Evolutionary conservation across 2,888 invertebrate genomes (phyloP), one percentile per base, ranked within the genome.

Genomic region (Athrips mouffetella): DNA sequence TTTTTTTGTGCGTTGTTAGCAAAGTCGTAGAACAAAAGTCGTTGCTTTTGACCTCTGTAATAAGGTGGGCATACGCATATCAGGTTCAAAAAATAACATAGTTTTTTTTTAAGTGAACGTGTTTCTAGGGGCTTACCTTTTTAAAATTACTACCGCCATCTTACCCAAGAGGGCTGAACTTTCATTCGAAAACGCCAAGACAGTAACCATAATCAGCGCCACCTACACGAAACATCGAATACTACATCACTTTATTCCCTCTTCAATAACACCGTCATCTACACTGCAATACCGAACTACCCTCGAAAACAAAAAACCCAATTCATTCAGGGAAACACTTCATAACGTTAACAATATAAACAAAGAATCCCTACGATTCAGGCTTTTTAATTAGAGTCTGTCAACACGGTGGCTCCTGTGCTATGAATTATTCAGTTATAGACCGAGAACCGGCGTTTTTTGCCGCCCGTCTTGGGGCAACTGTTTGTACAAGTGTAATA

Each of bases 311-410:
- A 31, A 15, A 15, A 31, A 31, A n/a, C 8, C n/a, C 11, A 30
- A 11, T 30, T 2, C 48, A 50, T 40, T 47, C 40, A 29, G 16
- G 39, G 46, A 45, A 44, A 50, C 39, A 50, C 59, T 51, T 58
- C 59, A 63, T 57, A 64, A 64, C 66, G 65, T 65, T 55, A 60
- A 57, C 57, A 70, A 60, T 67, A 67, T 65, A 63, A 67, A 63
- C 53, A 25, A 15, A 23, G 60, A 57, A 56, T 58, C 51, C 61
- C 48, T 57, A 58, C 56, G 60, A 45, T 45, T 37, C 63, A 65
- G 60, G 79, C 78, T 80, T 80, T 83, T 81, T 83, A 82, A 82
- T 83, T 83, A 82, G 76, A 67, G 59, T 60, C 65, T 77, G 77
- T 82, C 80, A 83, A 84, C 79, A 79, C 48, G 56, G 59, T 7